Base-by-base conservation (phyloP, 2,888 invertebrate genomes). In the Eulithis prunata region DNA sequence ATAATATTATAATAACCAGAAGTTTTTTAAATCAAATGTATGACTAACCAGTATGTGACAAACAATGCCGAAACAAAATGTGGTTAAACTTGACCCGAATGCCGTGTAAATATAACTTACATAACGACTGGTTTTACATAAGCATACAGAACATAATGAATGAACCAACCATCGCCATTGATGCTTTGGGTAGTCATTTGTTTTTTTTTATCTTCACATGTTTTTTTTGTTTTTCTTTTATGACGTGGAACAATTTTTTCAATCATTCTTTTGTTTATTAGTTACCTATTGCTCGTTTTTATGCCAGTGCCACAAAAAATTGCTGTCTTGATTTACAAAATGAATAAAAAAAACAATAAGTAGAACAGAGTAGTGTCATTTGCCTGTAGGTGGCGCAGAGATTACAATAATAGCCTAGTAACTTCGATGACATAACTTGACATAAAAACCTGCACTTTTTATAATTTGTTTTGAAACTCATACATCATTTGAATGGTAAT, bases 401-500 rank as follows among this genome's bases (percentile, higher is more conserved):
- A 62, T 67, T 63, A 41, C 28, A 46, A 67, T 28, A 14, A 64
- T 61, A 51, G 61, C 61, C 54, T 38, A 64, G 49, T 64, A 64
- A 64, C 64, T 32, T 46, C 58, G 53, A 70, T 72, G 70, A 70
- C 72, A 65, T 69, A 68, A 71, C 46, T 43, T 49, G 53, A 57
- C 58, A 55, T 36, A 60, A 68, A 70, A 70, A 69, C 57, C 46
- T 49, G 41, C 36, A 55, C 28, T 66, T 72, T 66, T 70, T 70
- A 62, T 62, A 64, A 62, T 61, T 56, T 59, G 52, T 62, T 73
- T 70, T 68, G 65, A 56, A 66, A 70, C 57, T 55, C 71, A 74
- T 74, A 72, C 71, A 75, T 76, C 73, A 76, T 74, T 52, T 69
- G 70, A 71, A 69, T 69, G 68, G 59, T 73, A 72, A 76, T 74